Conservation (phyloP, 2,113 vertebrate species). For the Seriola aureovittata region DNA sequence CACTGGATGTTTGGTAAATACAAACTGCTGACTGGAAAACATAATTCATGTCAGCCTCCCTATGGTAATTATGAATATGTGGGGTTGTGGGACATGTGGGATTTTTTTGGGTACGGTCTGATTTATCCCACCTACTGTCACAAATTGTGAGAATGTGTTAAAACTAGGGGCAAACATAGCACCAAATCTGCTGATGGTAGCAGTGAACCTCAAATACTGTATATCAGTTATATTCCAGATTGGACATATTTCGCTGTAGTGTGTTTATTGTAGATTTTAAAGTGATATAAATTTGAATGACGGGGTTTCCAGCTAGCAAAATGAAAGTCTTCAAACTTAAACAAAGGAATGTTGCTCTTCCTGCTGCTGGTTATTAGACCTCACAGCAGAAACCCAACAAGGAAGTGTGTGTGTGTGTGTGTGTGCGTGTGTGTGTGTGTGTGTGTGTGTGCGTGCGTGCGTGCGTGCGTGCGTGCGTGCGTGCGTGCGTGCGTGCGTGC, state of each 20-base stretch:
- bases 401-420: constrained; percentile 19
- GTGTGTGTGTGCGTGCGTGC: too few relatives aligned
- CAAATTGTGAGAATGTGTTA: constrained; percentile 36
- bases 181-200: constrained; percentile 37
- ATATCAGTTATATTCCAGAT: background rate
- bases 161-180: background rate
- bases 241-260: background rate
- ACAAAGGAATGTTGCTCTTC: constrained; percentile 36
- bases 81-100: constrained; percentile 16
- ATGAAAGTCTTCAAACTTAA: background rate
- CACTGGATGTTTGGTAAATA: constrained; percentile 8
- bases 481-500: too few relatives aligned
- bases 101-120: constrained; percentile 8
- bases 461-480: too few relatives aligned
- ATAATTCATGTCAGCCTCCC: constrained; percentile 47
- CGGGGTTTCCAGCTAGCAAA: constrained; percentile 15
- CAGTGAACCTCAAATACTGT: background rate
- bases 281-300: background rate
- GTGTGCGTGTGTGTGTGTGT: too few relatives aligned
- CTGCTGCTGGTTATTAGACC: constrained; percentile 5
- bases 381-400: constrained; percentile 3
- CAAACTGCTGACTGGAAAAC: constrained; percentile 54
- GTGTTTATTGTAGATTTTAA: background rate
- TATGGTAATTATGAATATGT: constrained; percentile 34
- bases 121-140: constrained; percentile 22